Evolutionary conservation across 2,113 vertebrate species (phyloP).

Genomic region (Lota lota): DNA sequence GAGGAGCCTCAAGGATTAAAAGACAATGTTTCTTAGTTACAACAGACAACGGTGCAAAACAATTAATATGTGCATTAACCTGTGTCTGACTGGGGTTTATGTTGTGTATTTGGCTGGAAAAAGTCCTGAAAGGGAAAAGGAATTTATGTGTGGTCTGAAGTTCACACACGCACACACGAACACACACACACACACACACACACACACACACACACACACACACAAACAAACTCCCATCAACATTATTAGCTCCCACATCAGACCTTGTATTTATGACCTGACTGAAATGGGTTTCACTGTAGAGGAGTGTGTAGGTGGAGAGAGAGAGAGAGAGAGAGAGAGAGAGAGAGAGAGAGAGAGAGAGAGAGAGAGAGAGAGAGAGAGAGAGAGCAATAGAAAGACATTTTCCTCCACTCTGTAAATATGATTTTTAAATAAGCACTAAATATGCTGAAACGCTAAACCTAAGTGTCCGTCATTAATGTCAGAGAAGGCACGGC

Average conservation of each 20-base stretch:
- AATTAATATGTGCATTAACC: no score
- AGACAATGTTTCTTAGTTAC: no score
- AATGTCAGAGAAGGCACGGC: no score
- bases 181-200: background rate
- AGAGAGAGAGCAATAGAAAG: background rate
- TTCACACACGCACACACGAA: background rate
- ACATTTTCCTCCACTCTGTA: background rate
- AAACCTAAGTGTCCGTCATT: no score
- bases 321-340: conserved; percentile 4
- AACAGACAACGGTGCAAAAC: no score
- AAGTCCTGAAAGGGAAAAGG: no score
- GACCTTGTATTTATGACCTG: background rate
- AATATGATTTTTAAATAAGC: background rate
- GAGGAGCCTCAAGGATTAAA: no score
- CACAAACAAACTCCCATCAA: background rate
- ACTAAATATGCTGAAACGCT: no score
- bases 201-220: background rate
- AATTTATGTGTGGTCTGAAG: background rate
- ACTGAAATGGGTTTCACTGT: background rate
- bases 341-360: background rate
- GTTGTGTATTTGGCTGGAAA: no score
- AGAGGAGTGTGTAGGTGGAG: background rate
- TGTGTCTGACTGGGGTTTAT: no score
- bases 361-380: background rate
- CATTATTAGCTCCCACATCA: background rate